Conservation (phyloP, 2,113 vertebrate genomes). For the Barnardius zonarius region DNA sequence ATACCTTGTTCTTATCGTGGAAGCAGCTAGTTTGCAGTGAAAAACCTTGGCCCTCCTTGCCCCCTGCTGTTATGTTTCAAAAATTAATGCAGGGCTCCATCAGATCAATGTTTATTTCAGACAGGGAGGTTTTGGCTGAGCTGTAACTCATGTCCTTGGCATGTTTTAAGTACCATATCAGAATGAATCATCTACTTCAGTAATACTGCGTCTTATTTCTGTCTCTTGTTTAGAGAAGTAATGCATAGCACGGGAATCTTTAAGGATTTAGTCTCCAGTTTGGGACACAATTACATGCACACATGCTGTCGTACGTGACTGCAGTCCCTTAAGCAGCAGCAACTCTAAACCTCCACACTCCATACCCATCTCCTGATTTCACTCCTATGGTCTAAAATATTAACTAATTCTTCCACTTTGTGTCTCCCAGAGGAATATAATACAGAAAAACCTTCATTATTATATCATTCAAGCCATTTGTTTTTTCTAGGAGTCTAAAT, state of each 20-base stretch:
- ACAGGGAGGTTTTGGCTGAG: not conserved
- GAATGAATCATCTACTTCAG: not conserved
- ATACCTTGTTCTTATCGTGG: not conserved
- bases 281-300: not conserved
- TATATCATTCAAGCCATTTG: not conserved
- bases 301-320: not conserved
- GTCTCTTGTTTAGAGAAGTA: not conserved
- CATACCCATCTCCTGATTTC: not conserved
- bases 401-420: not conserved
- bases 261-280: not conserved
- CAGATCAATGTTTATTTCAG: constrained; percentile 14
- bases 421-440: not conserved
- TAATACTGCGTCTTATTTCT: not conserved
- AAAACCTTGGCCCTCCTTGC: constrained; percentile 11
- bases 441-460: not conserved
- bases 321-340: not conserved
- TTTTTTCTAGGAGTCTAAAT: not conserved
- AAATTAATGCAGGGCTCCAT: not conserved
- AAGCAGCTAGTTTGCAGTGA: not conserved
- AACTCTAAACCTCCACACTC: not conserved
- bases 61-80: constrained; percentile 33
- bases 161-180: not conserved
- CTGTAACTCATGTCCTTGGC: not conserved
- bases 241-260: not conserved
- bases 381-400: not conserved